Base-by-base conservation (phyloP, 2,888 invertebrate genomes). In the Gisinianus flammeolus region DNA sequence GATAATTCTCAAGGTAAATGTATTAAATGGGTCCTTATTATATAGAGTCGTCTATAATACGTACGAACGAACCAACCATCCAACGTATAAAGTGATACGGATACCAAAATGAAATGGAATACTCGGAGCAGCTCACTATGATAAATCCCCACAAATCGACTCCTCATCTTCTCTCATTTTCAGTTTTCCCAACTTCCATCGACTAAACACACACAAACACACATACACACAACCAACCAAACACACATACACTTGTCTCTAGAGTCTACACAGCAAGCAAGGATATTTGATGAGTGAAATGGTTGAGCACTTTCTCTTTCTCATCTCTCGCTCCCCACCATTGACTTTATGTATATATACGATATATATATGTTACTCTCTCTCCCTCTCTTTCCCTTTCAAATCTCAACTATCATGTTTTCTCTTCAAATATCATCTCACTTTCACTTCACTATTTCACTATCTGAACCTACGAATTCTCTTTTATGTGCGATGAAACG, bases 151-250 rank as follows among this genome's bases (percentile, higher is more conserved):
- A 64, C 44, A 35, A 44, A 74, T 44, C 28, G 54, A 74, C 35
- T 74, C 19, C 74, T 30, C 66, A 64, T 66, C 26, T 74, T 64
- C 44, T 62, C n/a, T n/a, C n/a, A 33, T 24, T 44, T 35, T 35
- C 22, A 56, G 52, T 22, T 24, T 30, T 30, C 2, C 6, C 35
- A 31, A 30, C 67, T 22, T 44, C 75, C 30, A 67, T 54, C 31
- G 44, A 44, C 26, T 26, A 62, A n/a, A 22, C 16, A 12, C 22
- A 12, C 62, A 2, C 16, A 62, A n/a, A 26, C 16, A 10, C 8
- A 26, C 16, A 62, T 26, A n/a, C 62, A 2, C 28, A 44, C 6
- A 1, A 4, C 6, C 12, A 12, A 44, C 6, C 19, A 44, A 6
- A 6, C 19, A 19, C 6, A 44, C 44, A 44, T 44, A 44, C 44